phyloP scores from a whole-genome alignment of 2,888 invertebrate genomes.

The Nematopogon swammerdamellus region DNA sequence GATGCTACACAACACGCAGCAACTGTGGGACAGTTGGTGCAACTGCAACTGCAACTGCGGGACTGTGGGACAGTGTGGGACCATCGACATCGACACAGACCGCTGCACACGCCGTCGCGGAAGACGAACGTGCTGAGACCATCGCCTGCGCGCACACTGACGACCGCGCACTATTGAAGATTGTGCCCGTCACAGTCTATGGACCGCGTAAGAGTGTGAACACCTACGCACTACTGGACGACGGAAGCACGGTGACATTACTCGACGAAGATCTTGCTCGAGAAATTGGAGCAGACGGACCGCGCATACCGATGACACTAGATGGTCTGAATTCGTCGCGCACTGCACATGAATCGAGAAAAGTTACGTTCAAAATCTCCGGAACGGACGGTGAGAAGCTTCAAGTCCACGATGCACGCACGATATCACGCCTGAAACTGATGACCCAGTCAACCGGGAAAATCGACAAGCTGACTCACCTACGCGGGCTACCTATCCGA shows the following conservation, averaged over 20 bases:
- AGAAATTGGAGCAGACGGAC: not conserved
- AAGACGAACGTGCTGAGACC: not conserved
- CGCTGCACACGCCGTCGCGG: too few species aligned
- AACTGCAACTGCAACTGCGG: too few species aligned
- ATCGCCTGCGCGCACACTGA: not conserved
- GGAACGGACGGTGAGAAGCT: too few species aligned
- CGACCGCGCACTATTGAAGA: not conserved
- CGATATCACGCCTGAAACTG: not conserved
- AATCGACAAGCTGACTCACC: not conserved
- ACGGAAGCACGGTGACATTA: not conserved
- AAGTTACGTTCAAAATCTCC: too few species aligned
- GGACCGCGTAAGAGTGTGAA: not conserved
- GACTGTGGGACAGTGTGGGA: too few species aligned
- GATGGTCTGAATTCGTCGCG: too few species aligned
- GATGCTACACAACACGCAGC: conserved; percentile 2
- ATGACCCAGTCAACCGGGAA: not conserved
- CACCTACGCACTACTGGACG: not conserved
- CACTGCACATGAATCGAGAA: too few species aligned
- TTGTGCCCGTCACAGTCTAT: not conserved
- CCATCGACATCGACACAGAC: not conserved
- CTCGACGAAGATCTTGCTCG: not conserved
- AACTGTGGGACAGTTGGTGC: too few species aligned
- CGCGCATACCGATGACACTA: not conserved
- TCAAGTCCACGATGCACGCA: not conserved
- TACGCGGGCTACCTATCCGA: not conserved